Conservation (phyloP, 1,140 invertebrate species). For the Heliconius himera region DNA sequence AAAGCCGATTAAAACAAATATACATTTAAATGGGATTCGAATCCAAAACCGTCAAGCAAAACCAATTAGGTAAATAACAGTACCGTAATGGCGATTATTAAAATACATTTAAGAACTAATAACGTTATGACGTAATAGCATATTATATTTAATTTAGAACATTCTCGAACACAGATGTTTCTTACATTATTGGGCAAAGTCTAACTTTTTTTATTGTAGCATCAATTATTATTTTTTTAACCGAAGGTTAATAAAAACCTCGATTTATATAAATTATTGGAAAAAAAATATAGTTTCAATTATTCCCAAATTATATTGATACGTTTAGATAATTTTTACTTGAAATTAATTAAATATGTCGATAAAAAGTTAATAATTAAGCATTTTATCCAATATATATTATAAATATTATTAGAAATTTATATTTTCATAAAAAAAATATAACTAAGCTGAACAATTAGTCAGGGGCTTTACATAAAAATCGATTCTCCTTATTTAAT, state of each 20-base stretch:
- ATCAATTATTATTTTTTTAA: background rate
- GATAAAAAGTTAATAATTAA: no score
- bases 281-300: background rate
- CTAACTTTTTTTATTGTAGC: background rate
- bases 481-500: background rate
- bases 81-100: background rate
- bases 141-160: constrained; percentile 5
- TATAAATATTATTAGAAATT: no score
- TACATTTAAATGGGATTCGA: background rate
- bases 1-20: background rate
- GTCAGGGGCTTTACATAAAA: background rate
- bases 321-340: background rate
- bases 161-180: background rate
- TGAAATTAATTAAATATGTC: no score
- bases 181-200: background rate
- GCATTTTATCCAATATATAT: no score
- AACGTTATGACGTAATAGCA: background rate
- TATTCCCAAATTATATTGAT: no score
- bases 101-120: background rate
- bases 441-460: no score
- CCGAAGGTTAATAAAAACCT: background rate
- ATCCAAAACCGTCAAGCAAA: background rate
- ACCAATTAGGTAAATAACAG: background rate
- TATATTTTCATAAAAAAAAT: no score
- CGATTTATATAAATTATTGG: background rate